Percentiles rank a stretch among this genome's conserved stretches.
Evolutionary conservation across 2,888 invertebrate species (phyloP).

Genomic region (Hyles lineata): DNA sequence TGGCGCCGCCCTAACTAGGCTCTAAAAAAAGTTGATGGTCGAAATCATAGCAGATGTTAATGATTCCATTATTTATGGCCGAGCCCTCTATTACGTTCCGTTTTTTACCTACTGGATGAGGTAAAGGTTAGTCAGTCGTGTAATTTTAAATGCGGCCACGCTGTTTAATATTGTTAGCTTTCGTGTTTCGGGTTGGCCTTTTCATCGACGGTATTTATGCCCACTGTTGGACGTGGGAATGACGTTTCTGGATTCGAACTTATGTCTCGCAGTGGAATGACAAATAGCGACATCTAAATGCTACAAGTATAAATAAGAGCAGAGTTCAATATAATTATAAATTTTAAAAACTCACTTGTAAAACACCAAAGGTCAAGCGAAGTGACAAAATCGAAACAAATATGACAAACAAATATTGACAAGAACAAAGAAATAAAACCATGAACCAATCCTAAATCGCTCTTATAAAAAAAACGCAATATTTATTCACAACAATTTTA

Average conservation of each 20-base stretch:
- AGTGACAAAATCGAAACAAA: too few relatives aligned
- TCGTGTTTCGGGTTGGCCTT: conserved; percentile 11
- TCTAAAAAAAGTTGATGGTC: conserved; percentile 71
- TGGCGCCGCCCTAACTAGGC: conserved; percentile 65
- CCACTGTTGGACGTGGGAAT: background rate
- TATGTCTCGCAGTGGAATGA: background rate
- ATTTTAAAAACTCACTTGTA: background rate
- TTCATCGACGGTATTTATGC: background rate
- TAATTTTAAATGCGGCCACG: conserved; percentile 39
- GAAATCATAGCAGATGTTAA: conserved; percentile 82
- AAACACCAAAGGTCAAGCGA: background rate
- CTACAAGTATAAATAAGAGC: too few relatives aligned
- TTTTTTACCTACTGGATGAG: conserved; percentile 47
- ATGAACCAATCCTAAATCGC: background rate
- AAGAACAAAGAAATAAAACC: background rate
- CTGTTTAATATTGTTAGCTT: conserved; percentile 28
- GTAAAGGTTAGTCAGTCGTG: conserved; percentile 44
- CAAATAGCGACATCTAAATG: background rate
- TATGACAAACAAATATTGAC: too few relatives aligned
- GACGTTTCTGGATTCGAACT: background rate
- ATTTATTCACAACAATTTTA: background rate
- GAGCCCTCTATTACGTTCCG: conserved; percentile 63
- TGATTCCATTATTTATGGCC: conserved; percentile 83
- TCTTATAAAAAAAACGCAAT: background rate
- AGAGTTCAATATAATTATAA: background rate